Evolutionary conservation across 2,113 vertebrate species (phyloP), one percentile per base, ranked within the genome.

Genomic region (Tetrax tetrax): DNA sequence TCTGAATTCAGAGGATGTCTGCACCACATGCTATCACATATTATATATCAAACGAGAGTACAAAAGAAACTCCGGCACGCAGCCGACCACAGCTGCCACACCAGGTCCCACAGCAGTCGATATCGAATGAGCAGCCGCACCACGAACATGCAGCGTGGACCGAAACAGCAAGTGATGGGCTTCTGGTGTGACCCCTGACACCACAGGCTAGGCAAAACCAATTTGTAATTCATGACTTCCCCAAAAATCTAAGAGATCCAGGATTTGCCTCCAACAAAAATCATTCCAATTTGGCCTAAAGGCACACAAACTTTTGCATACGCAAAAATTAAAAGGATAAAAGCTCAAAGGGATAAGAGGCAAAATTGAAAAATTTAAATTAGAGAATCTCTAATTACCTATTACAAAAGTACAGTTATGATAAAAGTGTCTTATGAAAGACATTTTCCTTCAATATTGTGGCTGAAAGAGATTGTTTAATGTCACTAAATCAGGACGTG

Each of bases 121-220:
- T 33, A 35, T 0, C 0, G 1, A 64, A 33, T 8, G 22, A 53
- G 54, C 22, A 57, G 48, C 48, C 18, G 33, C 8, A 18, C 27
- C 4, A 14, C 20, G 38, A 50, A 19, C 23, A 15, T 0, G 2
- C 20, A 43, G 25, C 2, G 6, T 4, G 31, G 22, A 17, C 4
- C 27, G 41, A 54, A 66, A 47, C 7, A 57, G 31, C 14, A 68
- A 28, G 7, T 24, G 41, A 33, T 0, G 0, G 54, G 56, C 41
- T 87, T 57, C 35, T 78, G 37, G 6, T 50, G 43, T 27, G 37
- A 38, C n/a, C 53, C 5, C 24, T 81, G 22, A 31, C 28, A 31
- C 4, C 25, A 7, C n/a, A 87, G 28, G 14, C 29, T 56, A 35
- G 47, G 54, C 8, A 86, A 76, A 83, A 91, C 2, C 23, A 43